A percentile compares a stretch with the other conserved stretches of the same genome.
Evolutionary conservation across 2,113 vertebrate species (phyloP).

Genomic region (Garra rufa): DNA sequence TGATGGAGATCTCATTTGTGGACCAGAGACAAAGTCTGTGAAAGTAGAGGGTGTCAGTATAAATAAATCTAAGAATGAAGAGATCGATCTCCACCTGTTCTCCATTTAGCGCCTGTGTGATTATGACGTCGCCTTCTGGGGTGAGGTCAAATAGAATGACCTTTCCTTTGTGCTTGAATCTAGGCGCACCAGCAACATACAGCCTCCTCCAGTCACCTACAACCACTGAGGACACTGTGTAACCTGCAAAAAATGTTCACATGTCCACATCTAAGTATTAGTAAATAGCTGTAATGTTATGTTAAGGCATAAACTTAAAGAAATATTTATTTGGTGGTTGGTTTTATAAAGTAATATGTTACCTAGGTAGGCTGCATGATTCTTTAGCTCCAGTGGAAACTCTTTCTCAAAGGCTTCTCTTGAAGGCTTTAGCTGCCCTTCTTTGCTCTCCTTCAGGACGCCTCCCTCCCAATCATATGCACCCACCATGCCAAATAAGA

Average conservation of each 20-base stretch:
- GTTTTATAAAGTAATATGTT: slow-evolving; percentile 34
- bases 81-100: slow-evolving; percentile 84
- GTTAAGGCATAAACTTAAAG: neutral
- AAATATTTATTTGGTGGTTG: neutral
- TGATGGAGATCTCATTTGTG: neutral
- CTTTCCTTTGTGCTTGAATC: slow-evolving; percentile 96
- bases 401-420: slow-evolving; percentile 84
- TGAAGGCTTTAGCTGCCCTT: slow-evolving; percentile 74
- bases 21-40: neutral
- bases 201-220: slow-evolving; percentile 77
- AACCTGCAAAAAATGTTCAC: slow-evolving; percentile 79
- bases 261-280: slow-evolving; percentile 15
- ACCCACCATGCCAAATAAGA: slow-evolving; percentile 93
- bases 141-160: slow-evolving; percentile 89
- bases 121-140: slow-evolving; percentile 73
- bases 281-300: neutral
- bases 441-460: slow-evolving; percentile 81
- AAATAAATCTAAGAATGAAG: neutral
- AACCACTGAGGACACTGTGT: slow-evolving; percentile 87
- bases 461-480: slow-evolving; percentile 95
- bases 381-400: slow-evolving; percentile 87
- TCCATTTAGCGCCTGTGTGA: slow-evolving; percentile 86
- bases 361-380: slow-evolving; percentile 94
- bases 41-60: neutral
- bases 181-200: slow-evolving; percentile 89